phyloP scores from a whole-genome alignment of 2,888 invertebrate species.

The Pteria penguin region DNA sequence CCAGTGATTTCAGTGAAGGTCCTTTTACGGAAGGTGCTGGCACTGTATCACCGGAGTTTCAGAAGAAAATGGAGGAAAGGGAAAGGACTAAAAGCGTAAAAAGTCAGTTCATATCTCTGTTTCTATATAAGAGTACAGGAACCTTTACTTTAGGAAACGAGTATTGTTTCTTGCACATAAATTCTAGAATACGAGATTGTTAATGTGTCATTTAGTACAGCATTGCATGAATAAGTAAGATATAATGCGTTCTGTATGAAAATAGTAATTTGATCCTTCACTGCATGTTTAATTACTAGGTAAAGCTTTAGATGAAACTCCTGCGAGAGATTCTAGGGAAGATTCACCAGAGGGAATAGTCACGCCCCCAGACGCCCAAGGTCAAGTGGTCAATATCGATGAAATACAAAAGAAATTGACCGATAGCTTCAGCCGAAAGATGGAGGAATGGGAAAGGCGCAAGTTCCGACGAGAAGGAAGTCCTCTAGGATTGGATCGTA shows the following conservation, averaged over 20 bases:
- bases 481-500: conserved; percentile 62
- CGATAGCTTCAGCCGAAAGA: conserved; percentile 90
- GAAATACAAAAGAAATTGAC: conserved; percentile 84
- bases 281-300: too few relatives aligned
- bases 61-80: conserved; percentile 94
- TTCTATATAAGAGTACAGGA: too few relatives aligned
- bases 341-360: conserved; percentile 53
- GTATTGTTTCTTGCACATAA: too few relatives aligned
- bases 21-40: conserved; percentile 57
- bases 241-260: too few relatives aligned
- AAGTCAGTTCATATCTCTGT: conserved; percentile 51
- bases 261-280: too few relatives aligned
- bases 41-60: conserved; percentile 87
- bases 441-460: conserved; percentile 89
- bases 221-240: neutral
- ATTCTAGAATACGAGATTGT: too few relatives aligned
- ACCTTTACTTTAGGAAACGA: too few relatives aligned
- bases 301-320: conserved; percentile 11
- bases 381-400: conserved; percentile 73
- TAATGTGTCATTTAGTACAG: too few relatives aligned
- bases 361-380: conserved; percentile 37
- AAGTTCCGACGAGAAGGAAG: conserved; percentile 66
- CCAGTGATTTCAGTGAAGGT: conserved; percentile 53
- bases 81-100: conserved; percentile 79
- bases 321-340: conserved; percentile 33